Conservation (phyloP, 2,888 invertebrate genomes). For the Pterostichus niger region DNA sequence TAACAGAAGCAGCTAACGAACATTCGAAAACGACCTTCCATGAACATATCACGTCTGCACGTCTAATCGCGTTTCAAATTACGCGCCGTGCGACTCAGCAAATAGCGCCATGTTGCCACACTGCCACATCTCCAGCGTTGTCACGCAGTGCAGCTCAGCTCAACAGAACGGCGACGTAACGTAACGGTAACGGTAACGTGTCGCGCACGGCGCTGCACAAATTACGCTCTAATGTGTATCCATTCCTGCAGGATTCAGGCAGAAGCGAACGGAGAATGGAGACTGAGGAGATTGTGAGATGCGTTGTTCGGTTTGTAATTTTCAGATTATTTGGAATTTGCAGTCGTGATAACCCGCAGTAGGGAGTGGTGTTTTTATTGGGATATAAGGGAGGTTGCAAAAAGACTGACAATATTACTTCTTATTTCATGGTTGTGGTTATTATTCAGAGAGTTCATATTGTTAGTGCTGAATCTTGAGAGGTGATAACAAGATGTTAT, state of each 20-base stretch:
- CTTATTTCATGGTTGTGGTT: neutral
- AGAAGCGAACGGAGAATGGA: constrained; percentile 17
- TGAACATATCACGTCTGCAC: constrained; percentile 35
- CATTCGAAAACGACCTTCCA: constrained; percentile 46
- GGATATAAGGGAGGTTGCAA: neutral
- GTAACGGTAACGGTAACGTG: constrained; percentile 48
- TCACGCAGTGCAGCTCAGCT: neutral
- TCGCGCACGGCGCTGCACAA: constrained; percentile 34
- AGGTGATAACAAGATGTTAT: neutral
- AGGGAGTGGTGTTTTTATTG: constrained; percentile 29
- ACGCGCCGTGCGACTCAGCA: constrained; percentile 38
- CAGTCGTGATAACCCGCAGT: neutral
- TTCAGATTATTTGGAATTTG: constrained; percentile 62
- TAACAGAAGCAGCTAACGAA: constrained; percentile 39
- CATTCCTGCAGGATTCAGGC: neutral
- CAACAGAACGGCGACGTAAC: constrained; percentile 30
- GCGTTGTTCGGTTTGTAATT: constrained; percentile 59
- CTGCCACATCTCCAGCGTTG: no score
- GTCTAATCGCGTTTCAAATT: constrained; percentile 46
- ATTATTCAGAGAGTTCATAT: constrained; percentile 4
- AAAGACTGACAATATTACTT: neutral
- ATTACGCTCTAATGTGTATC: constrained; percentile 18
- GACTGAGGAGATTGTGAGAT: constrained; percentile 2
- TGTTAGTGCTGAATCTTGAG: neutral
- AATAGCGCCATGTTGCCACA: constrained; percentile 22